These are phyloP conservation scores for Plagodis dolabraria DNA, from an alignment of 2,888 invertebrate species.

Conservation along the genomic window DNA sequence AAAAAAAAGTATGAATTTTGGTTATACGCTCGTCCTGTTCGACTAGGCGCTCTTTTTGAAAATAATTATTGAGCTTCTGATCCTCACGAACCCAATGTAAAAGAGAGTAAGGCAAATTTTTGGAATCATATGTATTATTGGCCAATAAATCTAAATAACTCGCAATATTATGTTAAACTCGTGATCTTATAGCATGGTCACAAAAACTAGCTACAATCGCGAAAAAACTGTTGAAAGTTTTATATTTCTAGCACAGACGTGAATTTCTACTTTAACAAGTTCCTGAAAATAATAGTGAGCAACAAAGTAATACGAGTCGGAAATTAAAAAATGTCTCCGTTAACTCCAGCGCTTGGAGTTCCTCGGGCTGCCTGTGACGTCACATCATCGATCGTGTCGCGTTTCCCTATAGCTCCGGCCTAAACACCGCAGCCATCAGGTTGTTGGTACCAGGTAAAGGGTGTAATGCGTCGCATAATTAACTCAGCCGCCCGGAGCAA, in stretches of 20 bases:
- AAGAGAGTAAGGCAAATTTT: too few species aligned
- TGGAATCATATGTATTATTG: too few species aligned
- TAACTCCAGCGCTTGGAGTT: constrained; percentile 15
- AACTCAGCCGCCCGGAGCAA: constrained; percentile 20
- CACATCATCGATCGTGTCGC: constrained; percentile 72
- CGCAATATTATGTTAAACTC: background rate
- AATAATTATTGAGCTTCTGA: too few species aligned
- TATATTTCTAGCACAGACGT: background rate
- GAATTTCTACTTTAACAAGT: too few species aligned
- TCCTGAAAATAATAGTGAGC: background rate
- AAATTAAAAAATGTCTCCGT: constrained; percentile 2
- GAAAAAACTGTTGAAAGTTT: too few species aligned
- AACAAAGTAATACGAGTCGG: too few species aligned
- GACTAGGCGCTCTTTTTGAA: too few species aligned
- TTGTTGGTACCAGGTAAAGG: constrained; percentile 42
- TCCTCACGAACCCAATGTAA: too few species aligned
- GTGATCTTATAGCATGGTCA: background rate
- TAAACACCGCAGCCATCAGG: constrained; percentile 58
- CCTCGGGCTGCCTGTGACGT: constrained; percentile 62
- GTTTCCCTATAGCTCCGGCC: constrained; percentile 41
- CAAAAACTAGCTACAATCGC: background rate
- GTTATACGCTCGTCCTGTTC: too few species aligned
- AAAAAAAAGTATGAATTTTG: too few species aligned
- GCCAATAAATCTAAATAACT: too few species aligned
- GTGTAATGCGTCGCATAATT: constrained; percentile 38